Percentiles rank a stretch among this genome's conserved stretches.
Evolutionary conservation across 2,888 invertebrate species (phyloP).

Genomic region (Creontiades dilutus): DNA sequence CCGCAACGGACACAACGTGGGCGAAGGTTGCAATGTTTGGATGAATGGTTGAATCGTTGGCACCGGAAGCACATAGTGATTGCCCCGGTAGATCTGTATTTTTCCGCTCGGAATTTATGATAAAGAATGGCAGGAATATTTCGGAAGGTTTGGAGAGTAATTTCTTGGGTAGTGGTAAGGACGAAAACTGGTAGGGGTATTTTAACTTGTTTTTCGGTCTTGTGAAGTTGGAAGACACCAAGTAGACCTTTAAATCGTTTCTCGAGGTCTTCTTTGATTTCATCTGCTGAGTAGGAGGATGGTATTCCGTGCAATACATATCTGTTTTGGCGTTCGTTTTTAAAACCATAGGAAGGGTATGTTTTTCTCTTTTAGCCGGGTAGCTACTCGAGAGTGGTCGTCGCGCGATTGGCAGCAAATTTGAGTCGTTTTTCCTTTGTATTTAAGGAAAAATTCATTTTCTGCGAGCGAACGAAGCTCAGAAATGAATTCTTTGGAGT

Average conservation of each 20-base stretch:
- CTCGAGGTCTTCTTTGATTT: not conserved
- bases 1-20: not conserved
- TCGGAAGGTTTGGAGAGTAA: not conserved
- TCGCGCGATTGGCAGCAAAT: conserved; percentile 9
- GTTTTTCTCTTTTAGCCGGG: not conserved
- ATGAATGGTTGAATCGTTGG: conserved; percentile 28
- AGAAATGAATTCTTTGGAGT: no score
- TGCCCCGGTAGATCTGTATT: not conserved
- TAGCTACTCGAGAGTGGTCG: not conserved
- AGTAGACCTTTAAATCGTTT: not conserved
- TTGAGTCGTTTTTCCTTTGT: not conserved
- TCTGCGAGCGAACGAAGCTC: no score
- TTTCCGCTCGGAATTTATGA: not conserved
- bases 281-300: not conserved
- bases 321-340: not conserved
- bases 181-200: not conserved
- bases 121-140: not conserved
- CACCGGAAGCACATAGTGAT: not conserved
- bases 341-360: not conserved
- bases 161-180: not conserved
- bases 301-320: not conserved
- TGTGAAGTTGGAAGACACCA: not conserved
- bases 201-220: not conserved
- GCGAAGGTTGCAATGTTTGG: conserved; percentile 26
- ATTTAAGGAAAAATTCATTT: not conserved